phyloP scores from a whole-genome alignment of 2,113 vertebrate species.

The Mormyrus lacerda region DNA sequence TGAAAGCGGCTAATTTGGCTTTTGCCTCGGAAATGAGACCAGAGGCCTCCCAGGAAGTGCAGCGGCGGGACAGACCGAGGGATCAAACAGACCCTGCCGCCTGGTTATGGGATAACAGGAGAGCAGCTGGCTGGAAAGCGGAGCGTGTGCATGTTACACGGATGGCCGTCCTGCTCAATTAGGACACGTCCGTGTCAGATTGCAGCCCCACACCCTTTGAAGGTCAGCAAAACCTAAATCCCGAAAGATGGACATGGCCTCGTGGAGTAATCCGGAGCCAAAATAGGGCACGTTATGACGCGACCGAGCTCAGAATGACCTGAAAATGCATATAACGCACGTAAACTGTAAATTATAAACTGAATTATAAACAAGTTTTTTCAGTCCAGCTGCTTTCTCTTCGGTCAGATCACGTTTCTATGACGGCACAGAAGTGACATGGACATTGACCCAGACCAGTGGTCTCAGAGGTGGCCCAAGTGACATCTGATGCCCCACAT shows the following conservation, averaged over 20 bases:
- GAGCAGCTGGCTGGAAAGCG: background rate
- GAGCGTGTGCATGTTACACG: background rate
- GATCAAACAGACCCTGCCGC: background rate
- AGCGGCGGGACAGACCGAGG: background rate
- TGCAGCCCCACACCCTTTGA: background rate
- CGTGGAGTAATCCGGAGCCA: background rate
- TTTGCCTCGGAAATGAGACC: background rate
- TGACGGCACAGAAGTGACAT: background rate
- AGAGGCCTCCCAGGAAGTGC: background rate
- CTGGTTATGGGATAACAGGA: background rate
- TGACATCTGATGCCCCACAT: background rate
- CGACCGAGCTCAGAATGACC: background rate
- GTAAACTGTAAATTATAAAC: background rate
- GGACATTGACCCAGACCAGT: background rate
- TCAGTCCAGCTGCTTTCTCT: background rate
- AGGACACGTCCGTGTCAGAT: background rate
- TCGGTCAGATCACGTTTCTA: background rate
- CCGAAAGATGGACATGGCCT: background rate
- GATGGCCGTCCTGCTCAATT: background rate
- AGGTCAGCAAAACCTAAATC: background rate
- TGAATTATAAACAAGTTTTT: background rate
- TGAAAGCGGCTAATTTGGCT: conserved; percentile 14
- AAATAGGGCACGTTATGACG: background rate
- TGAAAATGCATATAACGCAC: background rate
- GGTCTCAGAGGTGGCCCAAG: background rate